Conservation (phyloP, 2,797 vertebrate genomes). For the Pteronotus mesoamericanus region DNA sequence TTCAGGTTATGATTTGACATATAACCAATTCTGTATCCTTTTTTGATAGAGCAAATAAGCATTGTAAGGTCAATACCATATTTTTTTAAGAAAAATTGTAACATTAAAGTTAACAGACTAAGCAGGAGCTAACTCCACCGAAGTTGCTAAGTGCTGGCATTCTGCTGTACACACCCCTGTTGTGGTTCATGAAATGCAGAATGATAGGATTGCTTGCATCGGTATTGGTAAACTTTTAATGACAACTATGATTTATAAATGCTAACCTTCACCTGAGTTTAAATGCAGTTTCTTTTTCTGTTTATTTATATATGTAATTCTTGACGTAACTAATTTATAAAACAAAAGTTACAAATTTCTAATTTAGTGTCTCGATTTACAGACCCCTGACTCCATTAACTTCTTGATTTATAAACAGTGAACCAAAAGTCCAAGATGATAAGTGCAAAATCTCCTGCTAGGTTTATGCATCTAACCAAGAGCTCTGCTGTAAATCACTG, state of each 20-base stretch:
- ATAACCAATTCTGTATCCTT: neutral
- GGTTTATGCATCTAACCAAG: conserved; percentile 73
- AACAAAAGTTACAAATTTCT: conserved; percentile 64
- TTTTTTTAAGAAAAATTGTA: neutral
- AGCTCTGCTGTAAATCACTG: conserved; percentile 74
- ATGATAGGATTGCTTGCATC: neutral
- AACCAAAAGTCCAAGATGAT: conserved; percentile 71
- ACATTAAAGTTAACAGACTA: neutral
- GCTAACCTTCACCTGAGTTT: conserved; percentile 51
- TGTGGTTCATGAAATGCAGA: neutral
- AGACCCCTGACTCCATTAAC: conserved; percentile 69
- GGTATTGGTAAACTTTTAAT: conserved; percentile 36
- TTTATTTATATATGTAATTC: conserved; percentile 59
- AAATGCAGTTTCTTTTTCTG: conserved; percentile 64
- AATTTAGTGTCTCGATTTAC: conserved; percentile 76
- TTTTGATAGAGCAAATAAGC: neutral
- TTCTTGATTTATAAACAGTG: conserved; percentile 78
- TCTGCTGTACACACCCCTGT: neutral
- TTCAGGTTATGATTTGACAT: neutral
- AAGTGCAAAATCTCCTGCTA: conserved; percentile 68
- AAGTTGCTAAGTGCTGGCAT: neutral
- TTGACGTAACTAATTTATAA: conserved; percentile 69
- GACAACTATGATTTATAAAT: conserved; percentile 65
- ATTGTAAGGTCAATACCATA: neutral
- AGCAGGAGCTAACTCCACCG: neutral